Evolutionary conservation across 2,797 vertebrate genomes (phyloP).

Genomic region (Myotis findleyi): DNA sequence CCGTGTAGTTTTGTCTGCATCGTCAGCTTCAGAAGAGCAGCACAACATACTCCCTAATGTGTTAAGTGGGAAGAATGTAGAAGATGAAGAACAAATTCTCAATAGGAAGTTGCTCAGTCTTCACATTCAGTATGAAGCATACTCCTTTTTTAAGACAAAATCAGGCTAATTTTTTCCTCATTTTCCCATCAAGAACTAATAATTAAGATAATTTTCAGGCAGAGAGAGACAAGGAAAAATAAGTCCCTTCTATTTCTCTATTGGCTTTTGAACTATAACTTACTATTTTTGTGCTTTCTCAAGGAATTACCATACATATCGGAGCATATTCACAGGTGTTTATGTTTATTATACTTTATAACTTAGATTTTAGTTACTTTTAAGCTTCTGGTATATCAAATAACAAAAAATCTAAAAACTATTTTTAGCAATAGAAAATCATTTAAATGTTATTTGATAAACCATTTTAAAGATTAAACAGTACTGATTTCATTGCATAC

Average conservation of each 20-base stretch:
- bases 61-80: neutral
- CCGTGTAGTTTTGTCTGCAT: neutral
- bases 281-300: slow-evolving; percentile 34
- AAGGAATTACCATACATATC: neutral
- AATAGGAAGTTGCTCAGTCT: neutral
- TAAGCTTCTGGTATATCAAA: neutral
- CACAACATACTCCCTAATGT: neutral
- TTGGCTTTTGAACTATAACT: neutral
- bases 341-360: neutral
- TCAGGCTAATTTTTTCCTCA: neutral
- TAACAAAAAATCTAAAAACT: neutral
- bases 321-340: too few relatives aligned
- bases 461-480: neutral
- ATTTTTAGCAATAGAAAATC: neutral
- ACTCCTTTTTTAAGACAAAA: neutral
- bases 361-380: neutral
- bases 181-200: neutral
- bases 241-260: neutral
- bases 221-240: neutral
- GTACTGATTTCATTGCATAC: neutral
- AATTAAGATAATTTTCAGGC: neutral
- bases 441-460: slow-evolving; percentile 14
- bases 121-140: neutral
- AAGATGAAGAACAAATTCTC: neutral
- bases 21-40: slow-evolving; percentile 7